Conservation (phyloP, 23 tunicate genomes). For the Botrylloides violaceus region DNA sequence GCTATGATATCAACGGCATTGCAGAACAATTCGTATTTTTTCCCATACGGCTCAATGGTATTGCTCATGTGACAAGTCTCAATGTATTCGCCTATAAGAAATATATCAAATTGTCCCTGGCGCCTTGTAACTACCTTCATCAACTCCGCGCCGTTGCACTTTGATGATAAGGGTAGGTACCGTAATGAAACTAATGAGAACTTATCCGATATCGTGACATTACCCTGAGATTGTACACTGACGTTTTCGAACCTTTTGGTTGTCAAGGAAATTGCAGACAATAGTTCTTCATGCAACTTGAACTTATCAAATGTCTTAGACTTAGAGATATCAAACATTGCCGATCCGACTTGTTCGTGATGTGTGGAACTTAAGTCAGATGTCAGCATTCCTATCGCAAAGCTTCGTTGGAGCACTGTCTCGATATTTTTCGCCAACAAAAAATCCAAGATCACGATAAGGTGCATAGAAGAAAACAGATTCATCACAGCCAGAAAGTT, state of each 20-base stretch:
- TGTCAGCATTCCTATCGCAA: not conserved
- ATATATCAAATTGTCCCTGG: not conserved
- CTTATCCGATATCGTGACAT: not conserved
- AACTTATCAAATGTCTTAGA: no score
- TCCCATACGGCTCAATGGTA: not conserved
- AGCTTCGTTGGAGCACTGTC: no score
- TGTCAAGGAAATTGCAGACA: not conserved
- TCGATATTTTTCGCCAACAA: no score
- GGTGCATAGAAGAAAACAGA: no score
- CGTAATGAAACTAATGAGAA: not conserved
- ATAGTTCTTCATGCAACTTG: not conserved
- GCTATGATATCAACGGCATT: constrained; percentile 21
- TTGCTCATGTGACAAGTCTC: not conserved
- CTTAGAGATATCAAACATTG: not conserved
- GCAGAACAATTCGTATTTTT: constrained; percentile 19
- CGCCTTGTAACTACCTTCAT: not conserved
- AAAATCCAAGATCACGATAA: no score
- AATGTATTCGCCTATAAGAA: constrained; percentile 3
- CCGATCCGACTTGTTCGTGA: not conserved
- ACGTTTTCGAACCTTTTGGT: not conserved
- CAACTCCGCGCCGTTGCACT: not conserved
- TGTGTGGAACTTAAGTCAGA: not conserved
- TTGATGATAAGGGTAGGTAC: not conserved
- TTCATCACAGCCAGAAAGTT: no score
- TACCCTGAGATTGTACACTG: not conserved